phyloP scores from a whole-genome alignment of 2,888 invertebrate species.

The Bombyx huttoni region DNA sequence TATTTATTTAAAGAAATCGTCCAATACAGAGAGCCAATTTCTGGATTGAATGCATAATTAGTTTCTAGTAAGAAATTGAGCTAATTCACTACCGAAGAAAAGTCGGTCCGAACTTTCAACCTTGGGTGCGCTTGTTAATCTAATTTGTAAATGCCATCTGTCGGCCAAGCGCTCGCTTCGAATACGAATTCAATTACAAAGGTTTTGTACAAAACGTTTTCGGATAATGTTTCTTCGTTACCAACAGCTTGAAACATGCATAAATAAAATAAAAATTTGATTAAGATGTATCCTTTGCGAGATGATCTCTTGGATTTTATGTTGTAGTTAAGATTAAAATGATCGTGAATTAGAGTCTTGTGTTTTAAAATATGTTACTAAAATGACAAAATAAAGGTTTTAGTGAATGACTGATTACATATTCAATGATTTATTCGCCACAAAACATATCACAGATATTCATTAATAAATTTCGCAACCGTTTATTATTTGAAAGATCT shows the following conservation, averaged over 20 bases:
- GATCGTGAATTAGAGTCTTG: neutral
- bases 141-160: constrained; percentile 57
- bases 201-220: constrained; percentile 28
- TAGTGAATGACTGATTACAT: no score
- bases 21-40: no score
- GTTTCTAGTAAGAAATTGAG: constrained; percentile 10
- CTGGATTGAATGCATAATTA: no score
- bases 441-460: no score
- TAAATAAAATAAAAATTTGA: neutral
- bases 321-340: neutral
- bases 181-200: constrained; percentile 42
- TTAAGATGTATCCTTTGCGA: neutral
- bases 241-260: neutral
- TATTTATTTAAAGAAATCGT: no score
- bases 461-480: no score
- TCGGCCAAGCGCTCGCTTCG: constrained; percentile 28
- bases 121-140: constrained; percentile 48
- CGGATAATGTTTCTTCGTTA: constrained; percentile 4
- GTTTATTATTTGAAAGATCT: no score
- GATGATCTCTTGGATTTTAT: neutral
- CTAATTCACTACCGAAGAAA: neutral
- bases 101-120: neutral
- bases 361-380: neutral
- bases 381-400: no score
- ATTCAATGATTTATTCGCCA: no score